Evolutionary conservation across 2,888 invertebrate species (phyloP).

Genomic region (Caenorhabditis sinica): DNA sequence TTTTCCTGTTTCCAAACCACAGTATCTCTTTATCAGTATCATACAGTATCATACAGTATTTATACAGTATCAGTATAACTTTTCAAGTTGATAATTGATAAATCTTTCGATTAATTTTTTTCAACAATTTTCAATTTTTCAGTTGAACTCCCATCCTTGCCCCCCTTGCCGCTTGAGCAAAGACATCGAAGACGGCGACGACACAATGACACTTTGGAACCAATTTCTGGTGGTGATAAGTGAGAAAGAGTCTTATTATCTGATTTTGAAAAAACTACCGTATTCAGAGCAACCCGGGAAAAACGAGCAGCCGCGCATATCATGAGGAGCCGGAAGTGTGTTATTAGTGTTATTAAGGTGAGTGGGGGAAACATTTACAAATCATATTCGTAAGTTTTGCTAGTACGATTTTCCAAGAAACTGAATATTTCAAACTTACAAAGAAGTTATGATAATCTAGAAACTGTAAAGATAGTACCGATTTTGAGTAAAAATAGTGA

Average conservation of each 20-base stretch:
- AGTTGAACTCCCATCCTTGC: neutral
- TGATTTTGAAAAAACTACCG: neutral
- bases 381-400: no score
- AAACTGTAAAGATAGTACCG: no score
- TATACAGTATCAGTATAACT: neutral
- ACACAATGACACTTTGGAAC: conserved; percentile 67
- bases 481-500: no score
- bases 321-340: conserved; percentile 78
- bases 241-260: neutral
- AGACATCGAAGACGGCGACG: conserved; percentile 63
- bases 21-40: no score
- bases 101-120: no score
- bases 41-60: no score
- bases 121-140: neutral
- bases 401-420: neutral
- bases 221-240: conserved; percentile 44
- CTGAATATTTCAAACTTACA: neutral
- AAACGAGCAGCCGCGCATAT: conserved; percentile 77
- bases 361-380: no score
- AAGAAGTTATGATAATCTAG: no score
- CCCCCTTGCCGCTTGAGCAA: conserved; percentile 37
- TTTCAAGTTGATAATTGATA: no score
- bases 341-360: conserved; percentile 74
- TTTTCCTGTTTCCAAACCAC: no score
- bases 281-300: conserved; percentile 45